Percentiles rank a stretch among this genome's conserved stretches.
Conservation (phyloP, 2,888 invertebrate genomes). For the Caradrina clavipalpis region DNA sequence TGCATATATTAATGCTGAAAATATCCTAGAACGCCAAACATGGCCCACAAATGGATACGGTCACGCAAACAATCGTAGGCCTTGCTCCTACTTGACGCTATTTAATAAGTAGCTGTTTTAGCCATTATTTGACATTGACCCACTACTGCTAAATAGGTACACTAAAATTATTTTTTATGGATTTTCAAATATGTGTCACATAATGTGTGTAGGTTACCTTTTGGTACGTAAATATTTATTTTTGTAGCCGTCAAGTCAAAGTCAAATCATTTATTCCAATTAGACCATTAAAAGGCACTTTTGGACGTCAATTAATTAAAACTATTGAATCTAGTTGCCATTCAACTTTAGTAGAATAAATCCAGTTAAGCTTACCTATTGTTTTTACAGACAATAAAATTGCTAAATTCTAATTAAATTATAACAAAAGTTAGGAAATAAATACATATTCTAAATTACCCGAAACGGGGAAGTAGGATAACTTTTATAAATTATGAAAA, state of each 20-base stretch:
- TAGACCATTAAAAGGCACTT: too few relatives aligned
- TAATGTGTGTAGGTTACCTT: not conserved
- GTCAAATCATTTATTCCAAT: too few relatives aligned
- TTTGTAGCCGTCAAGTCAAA: too few relatives aligned
- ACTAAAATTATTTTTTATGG: not conserved
- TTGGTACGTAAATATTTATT: too few relatives aligned
- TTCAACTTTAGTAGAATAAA: not conserved
- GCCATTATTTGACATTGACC: slow-evolving; percentile 58
- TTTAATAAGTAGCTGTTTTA: slow-evolving; percentile 55
- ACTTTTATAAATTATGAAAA: slow-evolving; percentile 1
- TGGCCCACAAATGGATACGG: slow-evolving; percentile 72
- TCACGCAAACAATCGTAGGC: slow-evolving; percentile 75
- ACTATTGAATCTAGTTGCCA: too few relatives aligned
- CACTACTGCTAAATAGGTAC: slow-evolving; percentile 18
- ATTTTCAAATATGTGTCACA: not conserved
- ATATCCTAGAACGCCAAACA: slow-evolving; percentile 74
- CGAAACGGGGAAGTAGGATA: not conserved
- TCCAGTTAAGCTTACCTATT: not conserved
- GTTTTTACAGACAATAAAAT: not conserved
- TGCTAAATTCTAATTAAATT: slow-evolving; percentile 22
- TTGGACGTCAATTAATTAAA: too few relatives aligned
- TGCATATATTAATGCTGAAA: slow-evolving; percentile 69
- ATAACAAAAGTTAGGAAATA: not conserved
- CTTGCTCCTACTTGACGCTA: slow-evolving; percentile 63
- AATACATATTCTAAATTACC: slow-evolving; percentile 27